Evolutionary conservation across 2,888 invertebrate species (phyloP).

Genomic region (Phyllotreta striolata): DNA sequence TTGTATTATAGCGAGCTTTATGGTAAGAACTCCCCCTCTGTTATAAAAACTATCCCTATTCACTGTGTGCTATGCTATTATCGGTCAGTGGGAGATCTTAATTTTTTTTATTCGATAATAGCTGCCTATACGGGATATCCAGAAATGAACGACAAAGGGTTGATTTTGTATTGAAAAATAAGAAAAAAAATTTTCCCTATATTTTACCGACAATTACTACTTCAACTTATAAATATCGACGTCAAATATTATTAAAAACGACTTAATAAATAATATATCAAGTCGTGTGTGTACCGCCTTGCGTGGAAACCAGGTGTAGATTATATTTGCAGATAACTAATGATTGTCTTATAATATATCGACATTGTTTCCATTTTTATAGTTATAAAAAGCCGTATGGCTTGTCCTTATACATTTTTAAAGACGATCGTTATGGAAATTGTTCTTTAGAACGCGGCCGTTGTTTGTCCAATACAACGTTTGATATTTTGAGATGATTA

Average conservation of each 20-base stretch:
- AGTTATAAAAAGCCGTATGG: constrained; percentile 36
- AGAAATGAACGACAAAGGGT: no score
- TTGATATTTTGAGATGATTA: constrained; percentile 34
- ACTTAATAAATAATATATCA: constrained; percentile 60
- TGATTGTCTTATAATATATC: constrained; percentile 55
- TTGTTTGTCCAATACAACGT: constrained; percentile 26
- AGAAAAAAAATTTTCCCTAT: no score
- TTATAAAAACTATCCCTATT: no score
- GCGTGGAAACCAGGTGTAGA: constrained; percentile 54
- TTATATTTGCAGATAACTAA: constrained; percentile 57
- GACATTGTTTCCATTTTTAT: constrained; percentile 40
- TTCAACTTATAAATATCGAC: constrained; percentile 29
- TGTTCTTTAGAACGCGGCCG: constrained; percentile 32
- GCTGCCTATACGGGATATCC: no score
- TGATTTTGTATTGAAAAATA: no score
- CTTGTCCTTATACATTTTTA: constrained; percentile 48
- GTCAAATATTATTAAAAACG: constrained; percentile 56
- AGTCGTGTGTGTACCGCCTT: constrained; percentile 50
- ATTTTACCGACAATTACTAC: no score
- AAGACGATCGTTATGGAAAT: constrained; percentile 42
- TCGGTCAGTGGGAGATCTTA: no score
- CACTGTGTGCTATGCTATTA: no score
- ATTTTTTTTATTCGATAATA: no score
- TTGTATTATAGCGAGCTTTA: no score
- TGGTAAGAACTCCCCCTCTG: no score